Base-by-base conservation (phyloP, 2,888 invertebrate species). In the Scaptomyza tumidula region DNA sequence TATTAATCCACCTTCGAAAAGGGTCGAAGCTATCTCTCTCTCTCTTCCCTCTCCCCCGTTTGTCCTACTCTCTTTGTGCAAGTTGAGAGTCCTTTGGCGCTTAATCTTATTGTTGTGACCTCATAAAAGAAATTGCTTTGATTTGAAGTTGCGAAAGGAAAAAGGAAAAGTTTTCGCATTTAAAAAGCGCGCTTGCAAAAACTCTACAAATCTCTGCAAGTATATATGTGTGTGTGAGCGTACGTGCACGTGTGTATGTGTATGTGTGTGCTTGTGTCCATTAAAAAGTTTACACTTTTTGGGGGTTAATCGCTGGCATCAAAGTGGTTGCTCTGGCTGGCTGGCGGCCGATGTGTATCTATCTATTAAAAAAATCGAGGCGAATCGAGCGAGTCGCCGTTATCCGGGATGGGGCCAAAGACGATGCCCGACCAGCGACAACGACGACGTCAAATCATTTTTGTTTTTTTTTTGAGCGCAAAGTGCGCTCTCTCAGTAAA, bases 321-420 rank as follows among this genome's bases (percentile, higher is more conserved):
- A 77, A 79, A 77, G 77, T 75, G 80, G 77, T 79, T 71, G 76
- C 67, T 77, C 71, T 77, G n/a, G n/a, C n/a, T n/a, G n/a, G n/a
- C 41, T 53, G 56, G 73, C 56, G 64, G 63, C 67, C 66, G 73
- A 60, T 85, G 89, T 85, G 89, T 85, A 85, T 85, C 89, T 85
- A 85, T 85, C 89, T 87, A 85, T 88, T 87, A 86, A 85, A 85
- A 85, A 84, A 88, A 84, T 84, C 67, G 78, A 72, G 79, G 84
- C 80, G 84, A 84, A 71, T 88, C 75, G 81, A 78, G 80, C 73
- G 60, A 78, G 57, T 59, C 65, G 57, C 57, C 65, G 63, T 62
- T 49, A 56, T 39, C 57, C 60, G 65, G 65, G 71, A 77, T 80
- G 77, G 75, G 75, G 67, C 68, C 68, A 72, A 85, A 86, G 83